These are phyloP conservation scores for Microcaecilia unicolor DNA, from an alignment of 2,797 vertebrate species.

Conservation along the genomic window DNA sequence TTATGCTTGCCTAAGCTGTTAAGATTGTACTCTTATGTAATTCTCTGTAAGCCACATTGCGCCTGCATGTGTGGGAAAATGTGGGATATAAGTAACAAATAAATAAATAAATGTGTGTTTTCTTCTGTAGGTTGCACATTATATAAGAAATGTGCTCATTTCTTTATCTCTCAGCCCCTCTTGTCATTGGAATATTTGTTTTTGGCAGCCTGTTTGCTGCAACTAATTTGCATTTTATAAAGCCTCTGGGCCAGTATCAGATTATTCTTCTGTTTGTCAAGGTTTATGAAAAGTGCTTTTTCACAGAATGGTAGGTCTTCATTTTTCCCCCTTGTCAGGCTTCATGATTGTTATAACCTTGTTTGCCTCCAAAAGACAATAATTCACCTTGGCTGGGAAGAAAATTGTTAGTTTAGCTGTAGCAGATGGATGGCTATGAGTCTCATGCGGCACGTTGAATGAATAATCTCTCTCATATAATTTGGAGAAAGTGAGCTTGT, in stretches of 20 bases:
- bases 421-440: constrained; percentile 31
- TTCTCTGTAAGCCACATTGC: too few relatives aligned
- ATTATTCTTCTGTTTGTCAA: neutral
- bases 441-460: constrained; percentile 35
- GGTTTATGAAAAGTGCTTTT: neutral
- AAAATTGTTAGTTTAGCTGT: constrained; percentile 34
- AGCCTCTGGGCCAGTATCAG: neutral
- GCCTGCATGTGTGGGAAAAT: too few relatives aligned
- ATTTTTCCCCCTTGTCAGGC: neutral
- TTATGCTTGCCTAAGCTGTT: too few relatives aligned
- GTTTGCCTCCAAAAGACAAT: too few relatives aligned
- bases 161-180: neutral
- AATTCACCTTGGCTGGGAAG: neutral
- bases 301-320: neutral
- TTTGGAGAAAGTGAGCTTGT: constrained; percentile 33
- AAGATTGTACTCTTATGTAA: too few relatives aligned
- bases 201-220: neutral
- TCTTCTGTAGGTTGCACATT: too few relatives aligned
- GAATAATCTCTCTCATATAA: constrained; percentile 45
- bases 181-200: neutral
- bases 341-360: too few relatives aligned
- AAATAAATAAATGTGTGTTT: too few relatives aligned
- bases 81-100: too few relatives aligned
- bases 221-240: neutral
- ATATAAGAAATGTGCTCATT: neutral